phyloP scores from a whole-genome alignment of 1,140 invertebrate species.

The Geopemphigus sp. region DNA sequence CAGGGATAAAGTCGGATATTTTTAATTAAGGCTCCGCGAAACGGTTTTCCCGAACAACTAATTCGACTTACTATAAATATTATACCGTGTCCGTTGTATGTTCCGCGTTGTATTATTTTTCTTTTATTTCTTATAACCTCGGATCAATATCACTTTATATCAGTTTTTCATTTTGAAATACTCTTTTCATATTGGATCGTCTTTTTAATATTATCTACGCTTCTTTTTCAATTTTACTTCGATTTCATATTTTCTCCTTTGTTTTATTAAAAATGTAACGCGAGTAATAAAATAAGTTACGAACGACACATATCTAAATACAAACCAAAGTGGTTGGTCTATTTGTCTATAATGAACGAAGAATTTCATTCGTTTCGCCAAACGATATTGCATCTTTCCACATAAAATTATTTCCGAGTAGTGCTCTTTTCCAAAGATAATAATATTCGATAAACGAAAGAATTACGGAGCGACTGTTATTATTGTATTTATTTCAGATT shows the following conservation, averaged over 20 bases:
- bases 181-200: neutral
- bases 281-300: slow-evolving; percentile 16
- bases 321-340: neutral
- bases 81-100: too few species aligned
- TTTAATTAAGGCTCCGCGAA: neutral
- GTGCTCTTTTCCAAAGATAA: too few species aligned
- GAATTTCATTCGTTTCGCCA: neutral
- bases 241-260: slow-evolving; percentile 16
- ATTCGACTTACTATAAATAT: too few species aligned
- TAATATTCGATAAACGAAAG: too few species aligned
- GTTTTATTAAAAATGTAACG: slow-evolving; percentile 26
- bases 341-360: neutral
- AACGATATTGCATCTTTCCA: neutral
- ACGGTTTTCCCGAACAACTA: too few species aligned
- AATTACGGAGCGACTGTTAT: too few species aligned
- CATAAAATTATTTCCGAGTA: too few species aligned
- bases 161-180: neutral
- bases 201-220: neutral
- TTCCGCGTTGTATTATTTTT: neutral
- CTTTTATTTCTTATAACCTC: neutral
- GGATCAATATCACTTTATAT: neutral
- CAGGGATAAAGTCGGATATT: neutral
- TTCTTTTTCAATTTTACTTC: neutral
- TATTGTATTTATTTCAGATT: too few species aligned
- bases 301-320: neutral